Conservation (phyloP, 2,888 invertebrate species). For the Drosophila fulvimacula region DNA sequence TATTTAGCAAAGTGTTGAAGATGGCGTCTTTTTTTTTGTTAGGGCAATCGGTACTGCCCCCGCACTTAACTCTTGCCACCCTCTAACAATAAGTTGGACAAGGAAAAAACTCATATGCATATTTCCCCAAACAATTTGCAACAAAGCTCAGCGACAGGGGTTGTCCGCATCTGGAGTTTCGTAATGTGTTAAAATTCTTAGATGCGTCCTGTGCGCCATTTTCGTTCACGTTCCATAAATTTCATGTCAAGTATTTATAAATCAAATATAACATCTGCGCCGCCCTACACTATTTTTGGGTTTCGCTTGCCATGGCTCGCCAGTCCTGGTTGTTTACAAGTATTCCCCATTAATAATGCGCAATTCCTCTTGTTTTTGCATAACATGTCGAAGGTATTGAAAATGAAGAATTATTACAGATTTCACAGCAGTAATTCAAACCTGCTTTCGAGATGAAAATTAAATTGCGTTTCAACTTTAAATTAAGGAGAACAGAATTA, state of each 20-base stretch:
- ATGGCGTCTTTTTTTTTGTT: constrained; percentile 32
- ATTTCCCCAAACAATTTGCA: constrained; percentile 29
- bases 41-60: constrained; percentile 1
- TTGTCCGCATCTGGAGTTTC: constrained; percentile 31
- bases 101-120: constrained; percentile 41
- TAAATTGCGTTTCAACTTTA: neutral
- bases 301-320: constrained; percentile 33
- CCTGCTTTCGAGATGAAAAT: constrained; percentile 1
- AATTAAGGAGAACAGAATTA: neutral
- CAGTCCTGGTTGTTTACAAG: constrained; percentile 66
- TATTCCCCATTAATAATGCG: constrained; percentile 70
- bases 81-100: constrained; percentile 12
- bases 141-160: constrained; percentile 30
- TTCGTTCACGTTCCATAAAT: constrained; percentile 75
- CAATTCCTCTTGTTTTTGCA: constrained; percentile 30
- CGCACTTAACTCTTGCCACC: constrained; percentile 52
- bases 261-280: constrained; percentile 57
- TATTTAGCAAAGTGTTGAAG: constrained; percentile 21
- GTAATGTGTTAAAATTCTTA: constrained; percentile 26
- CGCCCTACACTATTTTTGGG: constrained; percentile 28
- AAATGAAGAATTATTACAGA: constrained; percentile 73
- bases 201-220: constrained; percentile 54
- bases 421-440: constrained; percentile 48
- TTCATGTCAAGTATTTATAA: constrained; percentile 74
- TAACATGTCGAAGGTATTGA: constrained; percentile 46